Conservation (phyloP, 2,888 invertebrate genomes). For the Ochropleura leucogaster region DNA sequence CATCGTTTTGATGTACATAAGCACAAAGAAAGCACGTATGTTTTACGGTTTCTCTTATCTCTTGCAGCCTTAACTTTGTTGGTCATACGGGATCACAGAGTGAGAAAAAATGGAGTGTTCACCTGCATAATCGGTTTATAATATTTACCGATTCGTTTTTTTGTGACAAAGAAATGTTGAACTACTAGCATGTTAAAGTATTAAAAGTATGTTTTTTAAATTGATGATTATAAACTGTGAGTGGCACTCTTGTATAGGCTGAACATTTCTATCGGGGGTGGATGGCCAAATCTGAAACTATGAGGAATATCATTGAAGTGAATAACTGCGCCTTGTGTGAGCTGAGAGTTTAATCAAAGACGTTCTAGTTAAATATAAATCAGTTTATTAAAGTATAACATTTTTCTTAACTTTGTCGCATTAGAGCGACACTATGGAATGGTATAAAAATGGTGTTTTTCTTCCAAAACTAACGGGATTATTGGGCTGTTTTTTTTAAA, state of each 20-base stretch:
- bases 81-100: constrained; percentile 74
- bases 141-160: not conserved
- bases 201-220: not conserved
- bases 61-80: constrained; percentile 73
- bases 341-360: no score
- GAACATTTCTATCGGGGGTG: not conserved
- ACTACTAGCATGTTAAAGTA: not conserved
- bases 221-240: not conserved
- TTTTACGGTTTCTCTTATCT: constrained; percentile 79
- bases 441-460: no score
- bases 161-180: not conserved
- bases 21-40: constrained; percentile 81
- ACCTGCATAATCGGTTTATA: not conserved
- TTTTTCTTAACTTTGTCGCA: no score
- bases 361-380: no score
- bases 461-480: no score
- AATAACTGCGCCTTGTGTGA: no score
- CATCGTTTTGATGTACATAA: constrained; percentile 71
- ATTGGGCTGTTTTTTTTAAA: no score
- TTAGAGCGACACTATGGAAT: no score
- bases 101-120: constrained; percentile 22
- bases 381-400: no score
- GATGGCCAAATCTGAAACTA: not conserved
- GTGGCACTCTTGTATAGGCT: not conserved
- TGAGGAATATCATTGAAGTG: not conserved